A percentile compares a stretch with the other conserved stretches of the same genome.
Evolutionary conservation across 2,113 vertebrate genomes (phyloP).

Genomic region (Empidonax traillii): DNA sequence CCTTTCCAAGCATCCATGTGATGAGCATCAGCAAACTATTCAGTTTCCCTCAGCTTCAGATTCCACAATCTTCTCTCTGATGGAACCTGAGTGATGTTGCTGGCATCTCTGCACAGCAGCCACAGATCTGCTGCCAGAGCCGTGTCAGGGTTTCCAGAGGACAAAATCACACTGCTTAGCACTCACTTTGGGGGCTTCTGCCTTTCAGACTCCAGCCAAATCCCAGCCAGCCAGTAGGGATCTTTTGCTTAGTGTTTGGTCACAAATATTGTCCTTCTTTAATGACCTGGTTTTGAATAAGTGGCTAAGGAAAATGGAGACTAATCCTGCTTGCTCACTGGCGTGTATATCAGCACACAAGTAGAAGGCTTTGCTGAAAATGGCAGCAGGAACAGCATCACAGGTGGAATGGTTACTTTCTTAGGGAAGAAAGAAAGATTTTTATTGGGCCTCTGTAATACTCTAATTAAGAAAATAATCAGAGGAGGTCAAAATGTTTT

Average conservation of each 20-base stretch:
- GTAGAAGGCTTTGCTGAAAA: neutral
- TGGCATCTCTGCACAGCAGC: neutral
- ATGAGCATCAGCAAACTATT: neutral
- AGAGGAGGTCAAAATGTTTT: neutral
- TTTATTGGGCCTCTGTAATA: neutral
- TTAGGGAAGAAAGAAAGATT: neutral
- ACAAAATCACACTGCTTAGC: neutral
- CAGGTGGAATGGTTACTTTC: neutral
- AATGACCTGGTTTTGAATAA: neutral
- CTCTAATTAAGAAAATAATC: neutral
- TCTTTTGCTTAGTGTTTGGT: neutral
- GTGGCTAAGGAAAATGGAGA: neutral
- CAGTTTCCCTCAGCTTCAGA: neutral
- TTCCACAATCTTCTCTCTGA: neutral
- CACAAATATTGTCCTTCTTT: neutral
- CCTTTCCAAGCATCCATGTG: neutral
- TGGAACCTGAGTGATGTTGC: too few species aligned
- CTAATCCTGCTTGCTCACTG: neutral
- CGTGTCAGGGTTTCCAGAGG: neutral
- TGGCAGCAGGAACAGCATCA: neutral
- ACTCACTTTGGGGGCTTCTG: neutral
- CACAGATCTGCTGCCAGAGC: neutral
- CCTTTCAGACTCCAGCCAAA: neutral
- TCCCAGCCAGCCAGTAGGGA: neutral
- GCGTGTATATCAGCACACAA: accelerated